Evolutionary conservation across 2,113 vertebrate genomes (phyloP).

Genomic region (Balaenoptera acutorostrata): DNA sequence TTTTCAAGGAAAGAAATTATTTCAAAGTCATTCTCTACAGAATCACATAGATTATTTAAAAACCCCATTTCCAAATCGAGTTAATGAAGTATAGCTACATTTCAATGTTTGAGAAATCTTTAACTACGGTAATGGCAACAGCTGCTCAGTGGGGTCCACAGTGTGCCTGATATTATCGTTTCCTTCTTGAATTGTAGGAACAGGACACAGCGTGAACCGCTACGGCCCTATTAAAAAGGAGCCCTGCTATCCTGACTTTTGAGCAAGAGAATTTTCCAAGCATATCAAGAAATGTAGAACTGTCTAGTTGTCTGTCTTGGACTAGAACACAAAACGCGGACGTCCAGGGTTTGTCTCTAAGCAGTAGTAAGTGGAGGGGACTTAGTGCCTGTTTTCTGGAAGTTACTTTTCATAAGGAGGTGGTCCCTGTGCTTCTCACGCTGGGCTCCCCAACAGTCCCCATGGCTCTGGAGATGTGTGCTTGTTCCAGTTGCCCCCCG

Average conservation of each 20-base stretch:
- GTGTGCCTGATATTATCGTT: not conserved
- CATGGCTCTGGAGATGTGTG: not conserved
- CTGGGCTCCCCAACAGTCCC: not conserved
- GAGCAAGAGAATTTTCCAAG: not conserved
- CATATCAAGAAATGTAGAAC: not conserved
- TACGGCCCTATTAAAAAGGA: not conserved
- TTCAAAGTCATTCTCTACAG: not conserved
- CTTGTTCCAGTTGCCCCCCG: fast-evolving
- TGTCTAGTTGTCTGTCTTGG: not conserved
- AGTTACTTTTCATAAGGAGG: not conserved
- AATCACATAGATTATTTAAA: not conserved
- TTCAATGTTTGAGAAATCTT: not conserved
- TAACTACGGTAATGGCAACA: not conserved
- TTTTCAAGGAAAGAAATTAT: not conserved
- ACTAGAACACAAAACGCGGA: not conserved
- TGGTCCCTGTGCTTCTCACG: too few species aligned
- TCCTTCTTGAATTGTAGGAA: not conserved
- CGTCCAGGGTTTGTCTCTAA: not conserved
- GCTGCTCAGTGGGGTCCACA: too few species aligned
- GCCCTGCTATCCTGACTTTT: not conserved
- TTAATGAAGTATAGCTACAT: not conserved
- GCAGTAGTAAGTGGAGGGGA: not conserved
- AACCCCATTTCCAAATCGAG: not conserved
- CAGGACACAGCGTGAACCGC: fast-evolving
- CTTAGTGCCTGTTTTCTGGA: not conserved